Conservation (phyloP, 2,888 invertebrate species). For the Iphiclides podalirius region DNA sequence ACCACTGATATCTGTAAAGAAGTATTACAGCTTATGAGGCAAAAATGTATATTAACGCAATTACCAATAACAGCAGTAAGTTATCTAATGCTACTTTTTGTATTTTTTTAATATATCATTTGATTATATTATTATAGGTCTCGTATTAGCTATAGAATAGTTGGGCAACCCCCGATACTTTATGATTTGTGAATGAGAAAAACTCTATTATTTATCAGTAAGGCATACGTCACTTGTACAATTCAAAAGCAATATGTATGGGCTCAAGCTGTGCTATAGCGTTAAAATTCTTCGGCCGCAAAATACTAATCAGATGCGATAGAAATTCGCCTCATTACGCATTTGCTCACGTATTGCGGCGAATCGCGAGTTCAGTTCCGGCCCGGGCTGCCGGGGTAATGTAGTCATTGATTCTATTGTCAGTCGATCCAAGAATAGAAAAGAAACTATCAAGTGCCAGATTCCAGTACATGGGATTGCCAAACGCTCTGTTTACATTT, state of each 20-base stretch:
- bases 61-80: too few relatives aligned
- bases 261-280: background rate
- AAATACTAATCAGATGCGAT: constrained; percentile 11
- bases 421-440: constrained; percentile 15
- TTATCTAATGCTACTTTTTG: too few relatives aligned
- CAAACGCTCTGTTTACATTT: background rate
- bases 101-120: too few relatives aligned
- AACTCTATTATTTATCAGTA: too few relatives aligned
- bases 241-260: too few relatives aligned
- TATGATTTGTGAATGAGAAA: too few relatives aligned
- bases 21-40: too few relatives aligned
- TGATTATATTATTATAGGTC: too few relatives aligned
- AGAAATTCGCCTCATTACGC: constrained; percentile 22
- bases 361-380: constrained; percentile 21
- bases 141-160: too few relatives aligned
- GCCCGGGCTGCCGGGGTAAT: constrained; percentile 4
- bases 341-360: constrained; percentile 22
- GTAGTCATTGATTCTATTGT: constrained; percentile 17
- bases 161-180: too few relatives aligned
- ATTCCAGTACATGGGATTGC: background rate
- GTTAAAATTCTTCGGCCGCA: background rate
- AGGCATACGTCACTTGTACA: too few relatives aligned
- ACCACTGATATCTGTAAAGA: constrained; percentile 12
- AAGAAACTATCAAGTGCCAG: background rate
- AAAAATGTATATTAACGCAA: background rate